phyloP scores from a whole-genome alignment of 2,113 vertebrate genomes.

The Rhinogobius similis region DNA sequence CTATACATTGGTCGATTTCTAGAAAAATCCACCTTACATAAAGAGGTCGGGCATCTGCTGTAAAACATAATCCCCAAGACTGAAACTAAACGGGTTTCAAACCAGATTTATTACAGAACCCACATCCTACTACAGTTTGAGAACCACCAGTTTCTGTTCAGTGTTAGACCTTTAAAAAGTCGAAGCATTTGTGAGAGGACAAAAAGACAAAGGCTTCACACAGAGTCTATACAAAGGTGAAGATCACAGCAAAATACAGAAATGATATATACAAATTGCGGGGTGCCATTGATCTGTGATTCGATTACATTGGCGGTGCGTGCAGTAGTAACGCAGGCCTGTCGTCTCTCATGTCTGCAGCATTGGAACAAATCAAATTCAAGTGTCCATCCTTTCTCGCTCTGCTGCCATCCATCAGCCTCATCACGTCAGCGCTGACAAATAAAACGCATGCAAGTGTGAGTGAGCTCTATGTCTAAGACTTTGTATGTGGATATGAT shows the following conservation, averaged over 20 bases:
- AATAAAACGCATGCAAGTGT: conserved; percentile 8
- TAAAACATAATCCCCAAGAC: too few species aligned
- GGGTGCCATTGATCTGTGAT: conserved; percentile 71
- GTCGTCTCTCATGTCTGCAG: conserved; percentile 20
- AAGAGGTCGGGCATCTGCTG: not conserved
- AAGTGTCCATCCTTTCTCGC: conserved; percentile 59
- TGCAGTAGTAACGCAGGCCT: conserved; percentile 35
- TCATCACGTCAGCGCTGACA: conserved; percentile 65
- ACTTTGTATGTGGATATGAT: not conserved
- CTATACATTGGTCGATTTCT: too few species aligned
- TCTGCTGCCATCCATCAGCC: conserved; percentile 72
- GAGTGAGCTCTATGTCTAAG: not conserved
- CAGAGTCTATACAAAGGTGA: conserved; percentile 7
- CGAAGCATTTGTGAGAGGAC: not conserved
- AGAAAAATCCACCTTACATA: too few species aligned
- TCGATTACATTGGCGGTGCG: conserved; percentile 61
- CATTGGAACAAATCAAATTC: conserved; percentile 77
- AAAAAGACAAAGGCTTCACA: not conserved
- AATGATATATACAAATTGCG: conserved; percentile 75
- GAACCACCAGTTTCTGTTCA: not conserved
- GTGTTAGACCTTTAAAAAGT: conserved; percentile 7
- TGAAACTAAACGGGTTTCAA: too few species aligned
- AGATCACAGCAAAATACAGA: conserved; percentile 30
- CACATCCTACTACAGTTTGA: not conserved
- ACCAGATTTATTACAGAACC: too few species aligned